A percentile compares a stretch with the other conserved stretches of the same genome.
Evolutionary conservation across 2,113 vertebrate species (phyloP).

Genomic region (Meriones unguiculatus): DNA sequence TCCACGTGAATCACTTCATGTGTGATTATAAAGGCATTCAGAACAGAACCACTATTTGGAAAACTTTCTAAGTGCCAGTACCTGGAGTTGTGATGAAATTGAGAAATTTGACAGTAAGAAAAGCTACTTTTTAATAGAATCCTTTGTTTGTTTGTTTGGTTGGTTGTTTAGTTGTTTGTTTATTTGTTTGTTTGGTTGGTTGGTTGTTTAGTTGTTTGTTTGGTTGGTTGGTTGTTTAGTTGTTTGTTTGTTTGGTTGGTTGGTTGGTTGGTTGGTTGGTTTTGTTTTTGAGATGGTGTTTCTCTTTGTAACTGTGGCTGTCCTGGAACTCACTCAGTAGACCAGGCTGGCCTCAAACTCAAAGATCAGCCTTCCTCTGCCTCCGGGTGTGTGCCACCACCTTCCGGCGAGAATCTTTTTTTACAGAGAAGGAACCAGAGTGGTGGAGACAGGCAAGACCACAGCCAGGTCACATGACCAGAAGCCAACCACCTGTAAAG

Average conservation of each 20-base stretch:
- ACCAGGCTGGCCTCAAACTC: neutral
- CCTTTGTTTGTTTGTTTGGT: neutral
- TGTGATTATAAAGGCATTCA: neutral
- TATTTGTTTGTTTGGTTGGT: neutral
- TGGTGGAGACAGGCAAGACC: neutral
- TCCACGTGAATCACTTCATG: neutral
- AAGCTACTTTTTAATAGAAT: neutral
- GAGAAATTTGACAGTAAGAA: neutral
- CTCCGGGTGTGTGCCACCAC: neutral
- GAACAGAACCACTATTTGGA: neutral
- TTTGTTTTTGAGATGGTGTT: neutral
- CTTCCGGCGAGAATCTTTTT: neutral
- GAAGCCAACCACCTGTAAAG: neutral
- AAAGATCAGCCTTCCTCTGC: neutral
- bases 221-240: neutral
- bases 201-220: neutral
- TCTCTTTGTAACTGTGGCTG: neutral
- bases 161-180: neutral
- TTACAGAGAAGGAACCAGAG: neutral
- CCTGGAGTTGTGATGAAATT: neutral
- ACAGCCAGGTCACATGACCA: neutral
- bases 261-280: neutral
- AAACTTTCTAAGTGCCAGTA: neutral
- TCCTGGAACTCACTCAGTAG: neutral
- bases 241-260: neutral